phyloP scores from a whole-genome alignment of 2,888 invertebrate genomes.

The Ashinkailepas kermadecensis region DNA sequence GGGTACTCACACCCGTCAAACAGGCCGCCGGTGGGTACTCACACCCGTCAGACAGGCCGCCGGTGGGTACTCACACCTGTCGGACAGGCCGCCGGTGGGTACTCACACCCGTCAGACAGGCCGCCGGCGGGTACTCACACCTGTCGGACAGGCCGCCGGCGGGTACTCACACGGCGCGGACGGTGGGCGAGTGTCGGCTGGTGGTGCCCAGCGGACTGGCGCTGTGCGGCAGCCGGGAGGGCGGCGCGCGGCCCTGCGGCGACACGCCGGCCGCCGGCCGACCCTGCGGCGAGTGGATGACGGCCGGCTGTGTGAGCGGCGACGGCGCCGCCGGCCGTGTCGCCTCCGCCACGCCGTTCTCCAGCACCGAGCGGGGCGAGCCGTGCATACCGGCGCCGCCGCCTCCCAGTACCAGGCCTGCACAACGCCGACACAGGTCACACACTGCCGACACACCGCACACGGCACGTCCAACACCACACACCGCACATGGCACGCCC shows the following conservation, averaged over 20 bases:
- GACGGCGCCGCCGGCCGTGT: conserved; percentile 16
- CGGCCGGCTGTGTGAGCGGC: not conserved
- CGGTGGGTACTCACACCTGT: too few species aligned
- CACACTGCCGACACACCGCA: too few species aligned
- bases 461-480: too few species aligned
- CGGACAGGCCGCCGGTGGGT: too few species aligned
- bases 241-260: conserved; percentile 11
- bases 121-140: too few species aligned
- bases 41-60: too few species aligned
- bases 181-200: conserved; percentile 30
- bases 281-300: not conserved
- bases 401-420: too few species aligned
- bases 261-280: not conserved
- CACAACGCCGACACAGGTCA: too few species aligned
- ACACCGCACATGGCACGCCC: too few species aligned
- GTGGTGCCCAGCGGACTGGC: conserved; percentile 30
- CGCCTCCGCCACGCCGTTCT: conserved; percentile 11
- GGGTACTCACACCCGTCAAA: too few species aligned
- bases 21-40: too few species aligned
- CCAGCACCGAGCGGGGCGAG: not conserved
- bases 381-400: not conserved
- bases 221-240: not conserved
- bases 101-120: too few species aligned
- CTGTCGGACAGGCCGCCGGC: not conserved
- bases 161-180: conserved; percentile 22